A percentile compares a stretch with the other conserved stretches of the same genome.
These are phyloP conservation scores for Erebia aethiops DNA, from an alignment of 2,888 invertebrate species.

Conservation along the genomic window DNA sequence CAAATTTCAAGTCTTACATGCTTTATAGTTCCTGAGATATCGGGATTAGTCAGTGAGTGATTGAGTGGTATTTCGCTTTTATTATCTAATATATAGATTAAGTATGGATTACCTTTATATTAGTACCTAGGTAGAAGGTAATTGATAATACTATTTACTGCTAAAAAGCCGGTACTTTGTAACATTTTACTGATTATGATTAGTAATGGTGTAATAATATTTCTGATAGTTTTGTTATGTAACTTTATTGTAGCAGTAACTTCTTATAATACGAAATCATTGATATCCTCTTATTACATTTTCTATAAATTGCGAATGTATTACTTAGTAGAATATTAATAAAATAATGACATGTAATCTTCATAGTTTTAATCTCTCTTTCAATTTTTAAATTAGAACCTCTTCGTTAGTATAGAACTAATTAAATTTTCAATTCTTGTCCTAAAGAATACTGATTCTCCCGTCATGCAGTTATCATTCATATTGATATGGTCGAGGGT, in stretches of 20 bases:
- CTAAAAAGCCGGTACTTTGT: slow-evolving; percentile 25
- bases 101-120: too few relatives aligned
- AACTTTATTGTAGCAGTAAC: too few relatives aligned
- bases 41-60: too few relatives aligned
- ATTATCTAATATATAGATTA: too few relatives aligned
- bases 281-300: slow-evolving; percentile 36
- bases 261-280: slow-evolving; percentile 33
- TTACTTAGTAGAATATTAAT: slow-evolving; percentile 16
- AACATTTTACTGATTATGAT: slow-evolving; percentile 18
- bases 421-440: slow-evolving; percentile 2
- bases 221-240: slow-evolving; percentile 21
- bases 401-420: neutral
- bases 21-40: too few relatives aligned
- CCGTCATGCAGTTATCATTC: neutral
- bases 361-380: slow-evolving; percentile 11
- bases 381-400: neutral
- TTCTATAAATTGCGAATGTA: slow-evolving; percentile 29
- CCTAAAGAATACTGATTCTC: slow-evolving; percentile 23
- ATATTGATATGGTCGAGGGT: too few relatives aligned
- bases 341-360: slow-evolving; percentile 16
- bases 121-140: too few relatives aligned
- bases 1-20: too few relatives aligned
- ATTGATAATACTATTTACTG: slow-evolving; percentile 12
- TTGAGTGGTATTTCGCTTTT: too few relatives aligned
- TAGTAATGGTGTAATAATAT: slow-evolving; percentile 17